Evolutionary conservation across 2,888 invertebrate species (phyloP), one percentile per base, ranked within the genome.

Genomic region (Isotomurus palustris): DNA sequence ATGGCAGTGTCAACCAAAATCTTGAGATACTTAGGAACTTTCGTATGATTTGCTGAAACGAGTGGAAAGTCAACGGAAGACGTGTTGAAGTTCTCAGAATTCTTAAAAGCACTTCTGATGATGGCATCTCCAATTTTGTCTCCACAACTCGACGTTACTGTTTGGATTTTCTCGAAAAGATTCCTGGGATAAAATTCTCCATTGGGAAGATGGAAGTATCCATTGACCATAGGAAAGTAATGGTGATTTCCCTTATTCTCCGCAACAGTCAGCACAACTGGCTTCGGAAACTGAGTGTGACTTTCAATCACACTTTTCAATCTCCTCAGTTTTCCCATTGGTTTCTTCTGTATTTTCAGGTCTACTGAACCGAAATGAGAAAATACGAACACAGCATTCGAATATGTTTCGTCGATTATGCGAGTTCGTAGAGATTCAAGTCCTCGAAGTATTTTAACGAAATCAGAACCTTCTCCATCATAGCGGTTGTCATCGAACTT

Each of bases 161-260:
- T 10, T 27, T 62, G 54, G n/a, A 66, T 62, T 48, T 62, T 38
- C 10, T 56, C 58, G 36, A 62, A 62, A 8, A 65, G 32, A 50
- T 65, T 65, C 49, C 50, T 56, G 1, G 64, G 62, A 27, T 65
- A 65, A 28, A 53, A 56, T 8, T 62, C 64, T n/a, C 58, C 58
- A 51, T 60, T 62, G 10, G 64, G 64, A 4, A 65, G 35, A 3
- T 32, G 28, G 22, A 56, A 58, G 19, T 52, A 62, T 1, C 65
- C 65, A 35, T 65, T 65, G 10, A 62, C 8, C 1, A 38, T 60
- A 0, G 47, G 45, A 3, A 62, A 50, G 2, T 47, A 22, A 1
- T 32, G 14, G 5, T 43, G 53, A 12, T 51, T 52, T 2, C 62
- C 50, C 35, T 60, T 65, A 38, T 65, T 65, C 58, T 65, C 65